Conservation (phyloP, 2,113 vertebrate species). For the Oxygymnocypris stewartii region DNA sequence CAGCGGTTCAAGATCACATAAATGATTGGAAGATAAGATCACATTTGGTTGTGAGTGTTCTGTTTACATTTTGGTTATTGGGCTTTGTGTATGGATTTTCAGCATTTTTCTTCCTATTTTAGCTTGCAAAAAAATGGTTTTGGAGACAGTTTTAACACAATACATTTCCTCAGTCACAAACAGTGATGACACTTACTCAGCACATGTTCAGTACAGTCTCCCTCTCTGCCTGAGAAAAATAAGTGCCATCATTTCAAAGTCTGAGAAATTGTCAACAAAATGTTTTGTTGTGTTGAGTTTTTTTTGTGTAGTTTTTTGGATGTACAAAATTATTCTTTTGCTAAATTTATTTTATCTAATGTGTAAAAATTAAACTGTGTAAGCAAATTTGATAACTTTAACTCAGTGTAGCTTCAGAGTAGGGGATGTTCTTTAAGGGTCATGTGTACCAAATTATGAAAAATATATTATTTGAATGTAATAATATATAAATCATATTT, state of each 20-base stretch:
- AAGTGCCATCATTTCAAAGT: background rate
- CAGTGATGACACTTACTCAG: constrained; percentile 7
- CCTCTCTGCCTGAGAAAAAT: background rate
- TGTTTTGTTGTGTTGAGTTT: background rate
- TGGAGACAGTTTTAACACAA: background rate
- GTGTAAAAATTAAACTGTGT: background rate
- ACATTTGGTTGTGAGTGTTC: constrained; percentile 15
- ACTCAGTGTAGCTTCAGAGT: too few relatives aligned
- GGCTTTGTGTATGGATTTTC: constrained; percentile 1
- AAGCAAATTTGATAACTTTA: background rate
- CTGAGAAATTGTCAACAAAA: background rate
- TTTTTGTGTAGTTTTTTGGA: too few relatives aligned
- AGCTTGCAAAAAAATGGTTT: background rate
- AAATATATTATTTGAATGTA: too few relatives aligned
- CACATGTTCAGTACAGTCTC: background rate
- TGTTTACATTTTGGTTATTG: background rate
- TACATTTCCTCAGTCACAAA: background rate
- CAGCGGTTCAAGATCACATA: constrained; percentile 39
- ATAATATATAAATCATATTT: too few relatives aligned
- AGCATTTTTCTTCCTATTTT: background rate
- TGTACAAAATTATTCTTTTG: too few relatives aligned
- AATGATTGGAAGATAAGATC: constrained; percentile 26
- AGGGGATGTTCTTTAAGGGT: too few relatives aligned
- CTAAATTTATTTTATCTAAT: background rate
- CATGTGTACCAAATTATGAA: too few relatives aligned